Evolutionary conservation across 1,140 invertebrate genomes (phyloP).

Genomic region (Zaprionus capensis): DNA sequence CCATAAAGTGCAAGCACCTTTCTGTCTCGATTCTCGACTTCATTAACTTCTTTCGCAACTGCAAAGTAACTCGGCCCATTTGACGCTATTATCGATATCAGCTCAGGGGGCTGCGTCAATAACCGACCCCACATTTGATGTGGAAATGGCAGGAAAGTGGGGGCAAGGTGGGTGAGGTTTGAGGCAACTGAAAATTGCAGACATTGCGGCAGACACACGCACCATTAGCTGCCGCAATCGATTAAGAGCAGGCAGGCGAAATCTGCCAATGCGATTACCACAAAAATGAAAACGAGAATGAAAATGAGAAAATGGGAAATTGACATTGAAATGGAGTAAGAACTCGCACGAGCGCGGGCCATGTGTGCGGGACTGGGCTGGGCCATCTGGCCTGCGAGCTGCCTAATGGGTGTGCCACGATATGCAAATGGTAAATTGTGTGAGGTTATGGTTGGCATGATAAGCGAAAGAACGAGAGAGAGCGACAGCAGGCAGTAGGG

Average conservation of each 20-base stretch:
- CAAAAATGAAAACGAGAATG: constrained; percentile 56
- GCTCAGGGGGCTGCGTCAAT: constrained; percentile 47
- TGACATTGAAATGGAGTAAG: constrained; percentile 72
- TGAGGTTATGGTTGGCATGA: constrained; percentile 23
- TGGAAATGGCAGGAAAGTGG: constrained; percentile 4
- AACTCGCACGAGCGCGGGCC: constrained; percentile 36
- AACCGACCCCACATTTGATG: constrained; percentile 66
- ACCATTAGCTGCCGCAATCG: constrained; percentile 46
- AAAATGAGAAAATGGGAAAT: constrained; percentile 56
- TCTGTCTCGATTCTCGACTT: constrained; percentile 10
- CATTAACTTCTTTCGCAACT: constrained; percentile 37
- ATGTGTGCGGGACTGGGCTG: constrained; percentile 40
- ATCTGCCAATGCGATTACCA: constrained; percentile 53
- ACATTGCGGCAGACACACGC: constrained; percentile 37
- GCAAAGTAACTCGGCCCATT: constrained; percentile 23
- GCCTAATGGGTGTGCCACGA: constrained; percentile 50
- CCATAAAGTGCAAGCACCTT: constrained; percentile 3
- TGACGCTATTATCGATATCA: constrained; percentile 35
- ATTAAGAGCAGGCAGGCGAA: constrained; percentile 48
- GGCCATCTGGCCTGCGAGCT: constrained; percentile 20
- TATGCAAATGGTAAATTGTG: constrained; percentile 56
- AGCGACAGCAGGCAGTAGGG: neutral
- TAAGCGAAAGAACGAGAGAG: constrained; percentile 4
- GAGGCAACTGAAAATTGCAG: constrained; percentile 39
- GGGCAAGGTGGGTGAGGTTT: neutral